Evolutionary conservation across 1,140 invertebrate genomes (phyloP).

Genomic region (Piezodorus guildinii): DNA sequence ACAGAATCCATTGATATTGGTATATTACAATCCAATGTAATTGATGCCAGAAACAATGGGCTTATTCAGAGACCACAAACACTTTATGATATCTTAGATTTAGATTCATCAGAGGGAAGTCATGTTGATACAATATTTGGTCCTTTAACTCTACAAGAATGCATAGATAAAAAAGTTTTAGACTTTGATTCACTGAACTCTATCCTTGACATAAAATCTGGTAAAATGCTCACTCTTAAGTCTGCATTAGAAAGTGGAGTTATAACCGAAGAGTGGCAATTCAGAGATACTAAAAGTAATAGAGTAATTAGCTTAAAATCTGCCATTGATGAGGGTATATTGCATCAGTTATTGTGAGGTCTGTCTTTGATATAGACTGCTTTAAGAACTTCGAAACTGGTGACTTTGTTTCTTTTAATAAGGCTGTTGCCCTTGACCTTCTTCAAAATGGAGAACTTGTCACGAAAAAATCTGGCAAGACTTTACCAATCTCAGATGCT

Average conservation of each 20-base stretch:
- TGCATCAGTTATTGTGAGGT: slow-evolving; percentile 73
- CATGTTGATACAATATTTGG: slow-evolving; percentile 46
- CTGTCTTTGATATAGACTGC: slow-evolving; percentile 83
- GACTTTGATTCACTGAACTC: slow-evolving; percentile 40
- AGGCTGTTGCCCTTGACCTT: slow-evolving; percentile 66
- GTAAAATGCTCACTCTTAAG: slow-evolving; percentile 67
- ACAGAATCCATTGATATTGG: slow-evolving; percentile 61
- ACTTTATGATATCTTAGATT: slow-evolving; percentile 73
- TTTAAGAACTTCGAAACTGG: slow-evolving; percentile 72
- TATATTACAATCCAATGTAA: slow-evolving; percentile 46
- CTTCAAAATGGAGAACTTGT: slow-evolving; percentile 61
- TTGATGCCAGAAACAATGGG: slow-evolving; percentile 49
- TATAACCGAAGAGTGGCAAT: slow-evolving; percentile 58
- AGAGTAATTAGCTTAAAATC: slow-evolving; percentile 53
- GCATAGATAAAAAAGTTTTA: slow-evolving; percentile 33
- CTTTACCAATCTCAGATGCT: slow-evolving; percentile 50
- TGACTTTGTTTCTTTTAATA: slow-evolving; percentile 73
- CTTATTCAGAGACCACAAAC: slow-evolving; percentile 80
- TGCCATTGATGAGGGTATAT: slow-evolving; percentile 80
- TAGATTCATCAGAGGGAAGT: slow-evolving; percentile 64
- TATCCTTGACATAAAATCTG: slow-evolving; percentile 63
- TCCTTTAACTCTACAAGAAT: slow-evolving; percentile 33
- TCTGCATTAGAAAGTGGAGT: slow-evolving; percentile 72
- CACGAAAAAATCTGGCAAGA: slow-evolving; percentile 59
- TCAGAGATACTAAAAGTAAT: slow-evolving; percentile 55